phyloP scores from a whole-genome alignment of 1,140 invertebrate genomes.

The Sitodiplosis mosellana region DNA sequence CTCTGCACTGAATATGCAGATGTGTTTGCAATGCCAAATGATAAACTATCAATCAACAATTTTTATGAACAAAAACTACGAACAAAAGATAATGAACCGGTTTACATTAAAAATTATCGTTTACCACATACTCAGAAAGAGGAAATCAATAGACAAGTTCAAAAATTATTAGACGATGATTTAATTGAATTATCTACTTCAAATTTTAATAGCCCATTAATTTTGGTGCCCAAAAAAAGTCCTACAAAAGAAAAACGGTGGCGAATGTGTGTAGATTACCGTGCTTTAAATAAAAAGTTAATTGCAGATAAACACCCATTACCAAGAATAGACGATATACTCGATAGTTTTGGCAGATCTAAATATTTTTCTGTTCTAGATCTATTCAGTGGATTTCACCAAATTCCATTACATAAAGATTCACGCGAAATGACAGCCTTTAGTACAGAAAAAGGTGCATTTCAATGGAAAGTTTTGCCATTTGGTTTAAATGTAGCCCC shows the following conservation, averaged over 20 bases:
- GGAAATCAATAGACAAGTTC: not conserved
- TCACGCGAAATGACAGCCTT: conserved; percentile 21
- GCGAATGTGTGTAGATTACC: conserved; percentile 2
- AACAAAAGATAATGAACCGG: not conserved
- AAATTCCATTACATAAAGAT: conserved; percentile 16
- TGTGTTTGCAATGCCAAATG: conserved; percentile 7
- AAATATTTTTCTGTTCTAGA: conserved; percentile 20
- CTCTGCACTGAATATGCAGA: conserved; percentile 6
- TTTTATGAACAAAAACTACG: conserved; percentile 9
- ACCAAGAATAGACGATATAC: conserved; percentile 21
- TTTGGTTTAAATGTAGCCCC: conserved; percentile 6
- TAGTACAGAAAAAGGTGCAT: conserved; percentile 1
- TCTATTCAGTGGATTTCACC: conserved; percentile 22
- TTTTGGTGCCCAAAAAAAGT: conserved; percentile 1
- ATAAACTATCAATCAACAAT: conserved; percentile 7
- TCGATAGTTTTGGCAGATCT: conserved; percentile 14
- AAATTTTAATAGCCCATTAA: conserved; percentile 2
- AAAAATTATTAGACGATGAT: conserved; percentile 1
- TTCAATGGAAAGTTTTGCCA: conserved; percentile 5
- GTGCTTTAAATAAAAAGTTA: conserved; percentile 3
- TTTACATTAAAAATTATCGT: conserved; percentile 4
- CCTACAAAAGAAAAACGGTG: conserved; percentile 1
- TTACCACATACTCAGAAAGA: not conserved
- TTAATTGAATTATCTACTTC: not conserved
- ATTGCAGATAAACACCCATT: conserved; percentile 22